Percentiles rank a stretch among this genome's conserved stretches.
Conservation (phyloP, 2,888 invertebrate species). For the Thera britannica region DNA sequence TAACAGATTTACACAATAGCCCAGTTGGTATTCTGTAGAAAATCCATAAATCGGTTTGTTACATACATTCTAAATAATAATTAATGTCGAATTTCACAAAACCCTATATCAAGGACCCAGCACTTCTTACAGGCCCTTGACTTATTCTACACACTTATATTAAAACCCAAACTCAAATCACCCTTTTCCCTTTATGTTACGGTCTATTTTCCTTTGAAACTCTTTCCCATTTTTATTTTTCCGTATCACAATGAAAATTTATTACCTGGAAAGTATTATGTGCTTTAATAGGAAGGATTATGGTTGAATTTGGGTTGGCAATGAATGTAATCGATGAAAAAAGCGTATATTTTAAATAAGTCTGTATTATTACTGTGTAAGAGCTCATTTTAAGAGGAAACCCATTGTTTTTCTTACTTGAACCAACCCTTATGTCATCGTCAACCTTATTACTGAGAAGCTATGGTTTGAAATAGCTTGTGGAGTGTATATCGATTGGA, state of each 20-base stretch:
- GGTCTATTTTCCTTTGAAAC: neutral
- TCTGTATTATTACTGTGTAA: constrained; percentile 38
- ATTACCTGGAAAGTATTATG: neutral
- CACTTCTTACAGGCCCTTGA: constrained; percentile 37
- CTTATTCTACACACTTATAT: constrained; percentile 30
- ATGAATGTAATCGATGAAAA: constrained; percentile 22
- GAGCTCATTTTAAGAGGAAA: constrained; percentile 42
- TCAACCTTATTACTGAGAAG: neutral
- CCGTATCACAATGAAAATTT: constrained; percentile 17
- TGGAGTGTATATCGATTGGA: constrained; percentile 36
- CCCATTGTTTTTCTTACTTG: constrained; percentile 39
- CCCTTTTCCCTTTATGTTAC: neutral
- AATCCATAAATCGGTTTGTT: neutral
- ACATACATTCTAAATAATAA: constrained; percentile 9
- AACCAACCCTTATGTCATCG: neutral
- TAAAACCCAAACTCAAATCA: constrained; percentile 13
- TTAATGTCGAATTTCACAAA: constrained; percentile 36
- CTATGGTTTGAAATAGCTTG: constrained; percentile 21
- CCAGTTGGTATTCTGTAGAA: neutral
- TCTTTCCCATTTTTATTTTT: constrained; percentile 20
- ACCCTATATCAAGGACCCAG: constrained; percentile 26
- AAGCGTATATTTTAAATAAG: constrained; percentile 40
- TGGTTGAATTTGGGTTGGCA: constrained; percentile 7
- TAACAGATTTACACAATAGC: no score
- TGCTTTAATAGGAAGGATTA: neutral